Conservation (phyloP, 2,113 vertebrate genomes). For the Arizona elegans region DNA sequence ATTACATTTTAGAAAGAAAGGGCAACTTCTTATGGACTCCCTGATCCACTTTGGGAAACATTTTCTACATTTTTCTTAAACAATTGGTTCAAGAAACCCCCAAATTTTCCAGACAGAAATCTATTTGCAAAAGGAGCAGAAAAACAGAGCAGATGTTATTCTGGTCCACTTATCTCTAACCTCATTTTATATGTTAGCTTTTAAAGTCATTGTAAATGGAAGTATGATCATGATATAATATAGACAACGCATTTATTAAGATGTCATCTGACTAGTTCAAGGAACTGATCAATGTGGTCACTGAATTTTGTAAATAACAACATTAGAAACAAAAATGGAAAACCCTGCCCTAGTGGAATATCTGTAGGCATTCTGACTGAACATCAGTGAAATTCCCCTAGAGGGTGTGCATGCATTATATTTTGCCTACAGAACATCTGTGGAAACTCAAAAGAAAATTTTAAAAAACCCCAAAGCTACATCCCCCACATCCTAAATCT, state of each 20-base stretch:
- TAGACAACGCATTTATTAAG: neutral
- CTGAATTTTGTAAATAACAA: neutral
- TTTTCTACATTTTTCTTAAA: neutral
- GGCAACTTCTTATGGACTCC: neutral
- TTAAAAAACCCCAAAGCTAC: neutral
- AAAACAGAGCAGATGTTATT: neutral
- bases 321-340: neutral
- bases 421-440: neutral
- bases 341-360: neutral
- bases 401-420: neutral
- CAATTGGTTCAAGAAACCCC: neutral
- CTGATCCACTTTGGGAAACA: neutral
- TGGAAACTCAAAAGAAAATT: neutral
- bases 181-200: conserved; percentile 15
- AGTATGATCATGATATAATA: conserved; percentile 14
- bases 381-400: conserved; percentile 16
- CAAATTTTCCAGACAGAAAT: neutral
- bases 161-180: neutral
- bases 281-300: neutral
- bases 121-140: neutral
- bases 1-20: neutral
- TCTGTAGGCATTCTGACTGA: neutral
- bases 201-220: conserved; percentile 44
- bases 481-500: neutral
- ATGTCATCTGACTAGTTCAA: conserved; percentile 15